Base-by-base conservation (phyloP, 2,888 invertebrate species). In the Chironomus tentans region DNA sequence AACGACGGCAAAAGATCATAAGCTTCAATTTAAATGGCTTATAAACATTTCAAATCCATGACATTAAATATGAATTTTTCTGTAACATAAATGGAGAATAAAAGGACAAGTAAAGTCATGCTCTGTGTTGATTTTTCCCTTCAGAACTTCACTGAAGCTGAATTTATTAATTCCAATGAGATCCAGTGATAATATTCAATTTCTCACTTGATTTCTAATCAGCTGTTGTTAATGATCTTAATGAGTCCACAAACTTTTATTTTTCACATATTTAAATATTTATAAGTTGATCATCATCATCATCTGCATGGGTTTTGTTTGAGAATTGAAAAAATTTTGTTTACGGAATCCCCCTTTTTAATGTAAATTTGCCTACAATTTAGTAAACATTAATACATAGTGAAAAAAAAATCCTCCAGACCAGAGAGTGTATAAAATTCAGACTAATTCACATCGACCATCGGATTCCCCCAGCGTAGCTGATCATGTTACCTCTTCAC, bases 351-450 rank as follows among this genome's bases (percentile, higher is more conserved):
- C 74, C n/a, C 74, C 74, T 28, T 65, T 72, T 73, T 74, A 74
- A 74, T 74, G 74, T 74, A 74, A 74, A 74, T 74, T 74, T 74
- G 74, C 74, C 74, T 74, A 74, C 74, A 74, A 74, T 74, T 74
- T 46, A 74, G 74, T 74, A 74, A 74, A 74, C 74, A 74, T 74
- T 74, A 74, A 74, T 68, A 74, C 74, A 74, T 47, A 74, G 13
- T 21, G 18, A 50, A 22, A 69, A 38, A 56, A 56, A 56, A 68
- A 74, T 74, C 74, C 68, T 74, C 74, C 74, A 74, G 74, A 68
- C 74, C 48, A 74, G 62, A 71, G 62, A 72, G 13, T 50, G 24
- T 50, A 50, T 61, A 38, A 72, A 72, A 72, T n/a, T 65, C 74
- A 68, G 38, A 38, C 48, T 56, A 2, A 18, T 15, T 71, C 38